phyloP scores from a whole-genome alignment of 2,113 vertebrate genomes.

The Bos taurus region ARS-UCD2.0 NC_037338.1:30638501-30639000 shows the following conservation, averaged over 20 bases:
- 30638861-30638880: not conserved
- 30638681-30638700: not conserved
- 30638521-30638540: not conserved
- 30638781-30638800: not conserved
- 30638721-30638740: not conserved
- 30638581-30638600: not conserved
- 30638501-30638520: not conserved
- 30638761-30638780: not conserved
- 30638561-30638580: not conserved
- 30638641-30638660: not conserved
- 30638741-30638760: not conserved
- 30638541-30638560: not conserved
- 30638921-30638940: not conserved
- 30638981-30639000: not conserved
- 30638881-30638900: not conserved
- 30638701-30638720: not conserved
- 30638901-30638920: not conserved
- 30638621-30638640: not conserved
- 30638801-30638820: not conserved
- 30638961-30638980: not conserved
- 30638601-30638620: not conserved
- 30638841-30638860: not conserved
- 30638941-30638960: not conserved
- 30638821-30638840: not conserved
- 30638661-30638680: not conserved